Percentiles rank a stretch among this genome's conserved stretches.
phyloP scores from a whole-genome alignment of 2,888 invertebrate species.

The Eristalis arbustorum region DNA sequence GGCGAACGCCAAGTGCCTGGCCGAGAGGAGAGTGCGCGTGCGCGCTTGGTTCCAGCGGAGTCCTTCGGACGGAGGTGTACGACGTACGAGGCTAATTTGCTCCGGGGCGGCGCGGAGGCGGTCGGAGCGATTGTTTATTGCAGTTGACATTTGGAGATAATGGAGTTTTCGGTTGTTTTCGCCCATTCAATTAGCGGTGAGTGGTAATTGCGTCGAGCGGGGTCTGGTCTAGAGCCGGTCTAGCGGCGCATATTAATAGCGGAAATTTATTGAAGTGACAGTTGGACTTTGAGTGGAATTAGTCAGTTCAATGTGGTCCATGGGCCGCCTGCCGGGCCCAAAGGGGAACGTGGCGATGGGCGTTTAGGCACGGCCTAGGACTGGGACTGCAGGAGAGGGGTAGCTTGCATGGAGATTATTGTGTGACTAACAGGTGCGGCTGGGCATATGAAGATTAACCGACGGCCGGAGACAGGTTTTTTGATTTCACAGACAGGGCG shows the following conservation, averaged over 20 bases:
- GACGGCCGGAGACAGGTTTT: not conserved
- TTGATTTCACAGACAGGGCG: not conserved
- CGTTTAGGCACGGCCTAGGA: not conserved
- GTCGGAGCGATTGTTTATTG: conserved; percentile 57
- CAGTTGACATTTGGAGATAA: conserved; percentile 69
- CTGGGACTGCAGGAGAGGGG: not conserved
- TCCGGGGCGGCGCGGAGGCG: conserved; percentile 4
- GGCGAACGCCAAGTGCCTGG: conserved; percentile 2
- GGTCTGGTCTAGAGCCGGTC: not conserved
- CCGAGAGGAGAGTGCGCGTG: conserved; percentile 13
- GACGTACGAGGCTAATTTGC: conserved; percentile 47
- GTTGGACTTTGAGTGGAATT: conserved; percentile 64
- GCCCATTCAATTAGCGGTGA: conserved; percentile 68
- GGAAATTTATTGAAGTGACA: conserved; percentile 62
- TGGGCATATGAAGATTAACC: not conserved
- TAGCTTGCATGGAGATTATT: not conserved
- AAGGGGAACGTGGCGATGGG: not conserved
- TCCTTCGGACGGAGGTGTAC: conserved; percentile 19
- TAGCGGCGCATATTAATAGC: conserved; percentile 48
- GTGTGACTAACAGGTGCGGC: not conserved
- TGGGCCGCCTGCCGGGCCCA: not conserved
- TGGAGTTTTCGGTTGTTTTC: conserved; percentile 69
- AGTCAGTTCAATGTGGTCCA: conserved; percentile 35
- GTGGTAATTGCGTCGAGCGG: conserved; percentile 35
- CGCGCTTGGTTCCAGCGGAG: conserved; percentile 32